These are phyloP conservation scores for Leptothorax acervorum DNA, from an alignment of 2,888 invertebrate genomes.

Conservation along the genomic window DNA sequence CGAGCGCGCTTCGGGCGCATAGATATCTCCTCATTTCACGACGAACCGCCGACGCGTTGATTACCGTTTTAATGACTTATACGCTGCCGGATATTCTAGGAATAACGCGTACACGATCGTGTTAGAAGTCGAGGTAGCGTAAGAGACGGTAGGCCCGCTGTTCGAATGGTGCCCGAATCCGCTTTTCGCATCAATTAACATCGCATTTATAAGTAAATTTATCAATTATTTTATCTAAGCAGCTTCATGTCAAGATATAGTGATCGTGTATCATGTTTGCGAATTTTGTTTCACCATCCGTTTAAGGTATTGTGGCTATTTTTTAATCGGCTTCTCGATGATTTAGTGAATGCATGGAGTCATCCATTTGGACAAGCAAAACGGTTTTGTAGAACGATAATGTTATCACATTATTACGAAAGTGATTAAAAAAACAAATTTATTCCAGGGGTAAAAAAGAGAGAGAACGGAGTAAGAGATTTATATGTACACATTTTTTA, in stretches of 20 bases:
- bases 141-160: background rate
- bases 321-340: background rate
- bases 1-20: background rate
- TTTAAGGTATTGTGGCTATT: background rate
- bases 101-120: background rate
- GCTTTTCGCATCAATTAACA: background rate
- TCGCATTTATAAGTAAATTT: background rate
- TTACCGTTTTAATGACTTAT: constrained; percentile 29
- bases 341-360: background rate
- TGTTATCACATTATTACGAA: background rate
- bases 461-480: background rate
- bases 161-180: background rate
- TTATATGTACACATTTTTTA: background rate
- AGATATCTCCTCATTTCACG: constrained; percentile 17
- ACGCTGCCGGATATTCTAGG: background rate
- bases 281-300: background rate
- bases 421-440: background rate
- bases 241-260: background rate
- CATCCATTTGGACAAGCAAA: background rate
- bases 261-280: background rate
- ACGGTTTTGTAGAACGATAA: background rate
- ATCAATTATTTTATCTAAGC: background rate
- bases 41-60: constrained; percentile 6
- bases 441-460: background rate
- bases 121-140: background rate